These are phyloP conservation scores for Phyllotreta cruciferae DNA, from an alignment of 2,888 invertebrate species.

Conservation along the genomic window DNA sequence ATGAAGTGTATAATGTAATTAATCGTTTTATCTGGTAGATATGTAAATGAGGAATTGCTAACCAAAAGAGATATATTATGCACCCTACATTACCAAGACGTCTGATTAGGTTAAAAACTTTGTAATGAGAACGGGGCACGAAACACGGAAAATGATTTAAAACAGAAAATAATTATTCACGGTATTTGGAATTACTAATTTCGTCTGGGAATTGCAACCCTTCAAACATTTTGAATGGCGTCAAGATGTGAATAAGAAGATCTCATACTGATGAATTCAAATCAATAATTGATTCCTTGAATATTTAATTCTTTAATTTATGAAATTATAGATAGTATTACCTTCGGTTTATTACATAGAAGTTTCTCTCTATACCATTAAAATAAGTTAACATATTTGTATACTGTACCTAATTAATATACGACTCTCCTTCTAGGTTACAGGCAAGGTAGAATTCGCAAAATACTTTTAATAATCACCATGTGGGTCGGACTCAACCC, in stretches of 20 bases:
- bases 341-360: too few relatives aligned
- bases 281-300: too few relatives aligned
- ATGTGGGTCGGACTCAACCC: constrained; percentile 44
- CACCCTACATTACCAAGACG: constrained; percentile 39
- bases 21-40: constrained; percentile 38
- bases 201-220: background rate
- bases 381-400: too few relatives aligned
- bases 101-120: constrained; percentile 40
- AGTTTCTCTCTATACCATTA: too few relatives aligned
- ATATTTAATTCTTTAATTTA: too few relatives aligned
- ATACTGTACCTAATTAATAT: background rate
- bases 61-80: constrained; percentile 40
- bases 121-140: constrained; percentile 32
- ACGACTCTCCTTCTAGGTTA: constrained; percentile 15
- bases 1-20: constrained; percentile 30
- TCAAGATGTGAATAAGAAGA: background rate
- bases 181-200: constrained; percentile 27
- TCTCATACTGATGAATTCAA: too few relatives aligned
- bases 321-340: too few relatives aligned
- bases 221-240: background rate
- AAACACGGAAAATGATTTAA: constrained; percentile 42
- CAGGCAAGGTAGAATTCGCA: constrained; percentile 32
- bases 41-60: constrained; percentile 37
- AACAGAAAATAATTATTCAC: constrained; percentile 42
- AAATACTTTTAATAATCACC: constrained; percentile 32